Percentiles rank a stretch among this genome's conserved stretches.
phyloP scores from a whole-genome alignment of 1,140 invertebrate genomes.

The Drosophila santomea region DNA sequence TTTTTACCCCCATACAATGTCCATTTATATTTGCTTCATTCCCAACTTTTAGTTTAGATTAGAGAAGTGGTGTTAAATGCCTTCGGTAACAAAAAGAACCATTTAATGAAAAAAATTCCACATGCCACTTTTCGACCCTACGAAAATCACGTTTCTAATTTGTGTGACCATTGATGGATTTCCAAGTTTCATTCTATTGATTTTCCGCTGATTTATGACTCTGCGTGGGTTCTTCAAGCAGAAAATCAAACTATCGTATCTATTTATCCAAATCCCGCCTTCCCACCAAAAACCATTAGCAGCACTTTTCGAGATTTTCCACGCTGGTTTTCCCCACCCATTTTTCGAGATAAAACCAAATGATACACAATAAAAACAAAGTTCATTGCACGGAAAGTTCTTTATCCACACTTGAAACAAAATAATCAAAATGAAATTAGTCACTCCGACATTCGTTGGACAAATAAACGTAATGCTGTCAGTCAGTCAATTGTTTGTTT shows the following conservation, averaged over 20 bases:
- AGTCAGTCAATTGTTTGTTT: conserved; percentile 32
- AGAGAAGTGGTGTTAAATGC: no score
- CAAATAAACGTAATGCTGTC: conserved; percentile 39
- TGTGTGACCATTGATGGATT: conserved; percentile 27
- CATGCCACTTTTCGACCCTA: neutral
- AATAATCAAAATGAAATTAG: conserved; percentile 51
- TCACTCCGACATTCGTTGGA: conserved; percentile 34
- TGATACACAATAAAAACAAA: conserved; percentile 26
- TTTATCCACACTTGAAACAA: conserved; percentile 34
- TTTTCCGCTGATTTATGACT: conserved; percentile 44
- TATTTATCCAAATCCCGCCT: conserved; percentile 28
- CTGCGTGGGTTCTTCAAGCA: conserved; percentile 17
- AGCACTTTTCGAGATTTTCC: conserved; percentile 38
- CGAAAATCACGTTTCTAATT: conserved; percentile 1
- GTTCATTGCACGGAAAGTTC: conserved; percentile 33
- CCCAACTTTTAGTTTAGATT: no score
- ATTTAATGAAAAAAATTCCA: no score
- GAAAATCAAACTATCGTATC: conserved; percentile 4
- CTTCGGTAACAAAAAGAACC: no score
- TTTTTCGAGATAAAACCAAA: conserved; percentile 28
- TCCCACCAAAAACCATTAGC: conserved; percentile 18
- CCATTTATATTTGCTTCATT: no score
- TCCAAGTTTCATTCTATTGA: conserved; percentile 24
- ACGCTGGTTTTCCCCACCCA: conserved; percentile 12
- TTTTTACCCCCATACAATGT: conserved; percentile 4